Conservation (phyloP, 2,888 invertebrate species). For the Periphyllus acericola region DNA sequence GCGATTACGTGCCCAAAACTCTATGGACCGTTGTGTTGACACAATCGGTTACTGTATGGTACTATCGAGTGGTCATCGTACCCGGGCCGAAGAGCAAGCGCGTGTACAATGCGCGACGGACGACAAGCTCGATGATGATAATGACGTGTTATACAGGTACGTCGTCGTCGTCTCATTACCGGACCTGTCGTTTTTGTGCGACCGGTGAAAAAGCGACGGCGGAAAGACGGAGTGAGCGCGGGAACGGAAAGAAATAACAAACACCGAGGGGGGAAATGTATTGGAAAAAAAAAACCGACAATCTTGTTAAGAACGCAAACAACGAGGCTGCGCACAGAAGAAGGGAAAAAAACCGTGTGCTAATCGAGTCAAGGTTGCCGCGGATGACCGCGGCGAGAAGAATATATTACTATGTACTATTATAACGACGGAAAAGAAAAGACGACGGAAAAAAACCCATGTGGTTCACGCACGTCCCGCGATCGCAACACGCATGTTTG, state of each 20-base stretch:
- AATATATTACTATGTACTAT: no score
- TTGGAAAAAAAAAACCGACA: not conserved
- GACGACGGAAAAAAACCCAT: not conserved
- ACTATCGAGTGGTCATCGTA: no score
- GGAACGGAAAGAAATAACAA: not conserved
- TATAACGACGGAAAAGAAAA: not conserved
- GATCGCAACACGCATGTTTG: slow-evolving; percentile 18
- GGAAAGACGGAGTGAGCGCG: not conserved
- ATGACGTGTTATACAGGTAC: not conserved
- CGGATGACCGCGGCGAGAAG: not conserved
- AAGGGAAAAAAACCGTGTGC: slow-evolving; percentile 50
- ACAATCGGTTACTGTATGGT: no score
- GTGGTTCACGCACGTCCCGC: slow-evolving; percentile 47
- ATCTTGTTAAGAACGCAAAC: slow-evolving; percentile 56
- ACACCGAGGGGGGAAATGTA: not conserved
- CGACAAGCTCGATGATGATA: not conserved
- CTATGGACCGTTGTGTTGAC: no score
- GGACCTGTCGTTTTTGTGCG: not conserved
- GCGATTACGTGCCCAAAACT: no score
- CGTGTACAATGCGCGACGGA: not conserved
- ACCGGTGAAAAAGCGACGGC: not conserved
- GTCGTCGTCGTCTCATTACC: slow-evolving; percentile 18
- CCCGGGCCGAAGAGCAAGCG: not conserved
- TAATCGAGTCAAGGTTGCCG: slow-evolving; percentile 59
- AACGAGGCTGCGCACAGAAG: not conserved